These are phyloP conservation scores for Caenorhabditis afra DNA, from an alignment of 2,888 invertebrate species.

Conservation along the genomic window DNA sequence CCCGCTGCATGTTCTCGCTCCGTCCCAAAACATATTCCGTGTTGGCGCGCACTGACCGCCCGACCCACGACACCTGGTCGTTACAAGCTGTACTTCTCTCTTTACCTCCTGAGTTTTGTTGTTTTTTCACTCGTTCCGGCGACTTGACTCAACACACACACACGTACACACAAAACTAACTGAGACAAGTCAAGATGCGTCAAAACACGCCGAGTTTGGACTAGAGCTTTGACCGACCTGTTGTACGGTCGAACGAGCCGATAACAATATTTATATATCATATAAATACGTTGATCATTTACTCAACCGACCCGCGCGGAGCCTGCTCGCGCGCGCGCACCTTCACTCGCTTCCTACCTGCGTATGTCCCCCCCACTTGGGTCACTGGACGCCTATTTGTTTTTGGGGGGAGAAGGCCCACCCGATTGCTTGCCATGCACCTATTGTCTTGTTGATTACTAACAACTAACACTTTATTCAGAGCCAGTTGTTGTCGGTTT, in stretches of 20 bases:
- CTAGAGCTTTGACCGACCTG: constrained; percentile 22
- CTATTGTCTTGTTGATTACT: constrained; percentile 42
- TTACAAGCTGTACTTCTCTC: neutral
- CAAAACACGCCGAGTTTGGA: constrained; percentile 36
- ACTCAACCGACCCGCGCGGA: constrained; percentile 23
- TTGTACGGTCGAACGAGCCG: constrained; percentile 49
- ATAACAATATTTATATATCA: constrained; percentile 58
- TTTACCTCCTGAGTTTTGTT: neutral
- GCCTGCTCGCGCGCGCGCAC: constrained; percentile 34
- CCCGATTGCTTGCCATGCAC: constrained; percentile 41
- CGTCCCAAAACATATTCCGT: constrained; percentile 35
- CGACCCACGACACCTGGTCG: constrained; percentile 10
- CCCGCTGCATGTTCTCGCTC: neutral
- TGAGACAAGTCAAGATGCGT: constrained; percentile 5
- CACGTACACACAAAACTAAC: too few species aligned
- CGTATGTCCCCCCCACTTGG: constrained; percentile 24
- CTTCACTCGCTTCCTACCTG: constrained; percentile 23
- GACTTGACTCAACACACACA: too few species aligned
- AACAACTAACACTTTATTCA: constrained; percentile 17
- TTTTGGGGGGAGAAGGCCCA: neutral
- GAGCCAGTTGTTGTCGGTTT: neutral
- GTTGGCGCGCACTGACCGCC: constrained; percentile 24
- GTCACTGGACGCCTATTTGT: constrained; percentile 45
- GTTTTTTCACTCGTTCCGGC: neutral
- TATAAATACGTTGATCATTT: constrained; percentile 52